phyloP scores from a whole-genome alignment of 2,797 vertebrate genomes.

The Tokudaia muenninki region DNA sequence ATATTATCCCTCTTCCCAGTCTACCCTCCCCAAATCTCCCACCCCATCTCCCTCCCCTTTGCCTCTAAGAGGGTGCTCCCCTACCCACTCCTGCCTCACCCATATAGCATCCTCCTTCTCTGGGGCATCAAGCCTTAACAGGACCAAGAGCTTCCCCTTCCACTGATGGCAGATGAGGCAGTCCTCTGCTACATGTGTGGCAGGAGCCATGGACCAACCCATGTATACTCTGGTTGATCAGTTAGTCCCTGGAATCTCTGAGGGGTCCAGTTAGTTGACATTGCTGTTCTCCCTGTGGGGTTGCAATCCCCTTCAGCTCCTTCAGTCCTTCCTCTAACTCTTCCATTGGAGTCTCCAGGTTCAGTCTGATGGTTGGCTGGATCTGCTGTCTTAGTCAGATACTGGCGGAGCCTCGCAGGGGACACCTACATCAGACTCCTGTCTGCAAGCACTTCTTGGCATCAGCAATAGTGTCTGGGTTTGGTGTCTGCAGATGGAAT shows the following conservation, averaged over 20 bases:
- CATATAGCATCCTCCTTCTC: neutral
- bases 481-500: neutral
- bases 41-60: neutral
- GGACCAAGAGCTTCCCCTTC: neutral
- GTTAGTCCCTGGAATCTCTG: neutral
- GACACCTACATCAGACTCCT: neutral
- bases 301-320: neutral
- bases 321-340: neutral
- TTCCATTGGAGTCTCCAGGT: neutral
- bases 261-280: neutral
- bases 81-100: neutral
- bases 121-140: neutral
- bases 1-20: neutral
- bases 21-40: neutral
- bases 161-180: neutral
- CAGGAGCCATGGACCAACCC: neutral
- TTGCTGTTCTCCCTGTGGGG: neutral
- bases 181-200: neutral
- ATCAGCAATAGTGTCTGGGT: neutral
- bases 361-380: neutral
- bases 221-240: too few relatives aligned
- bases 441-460: neutral
- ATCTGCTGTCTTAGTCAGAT: neutral
- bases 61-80: neutral
- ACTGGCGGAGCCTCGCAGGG: neutral